Conservation (phyloP, 2,888 invertebrate species). For the Leucozona laternaria region DNA sequence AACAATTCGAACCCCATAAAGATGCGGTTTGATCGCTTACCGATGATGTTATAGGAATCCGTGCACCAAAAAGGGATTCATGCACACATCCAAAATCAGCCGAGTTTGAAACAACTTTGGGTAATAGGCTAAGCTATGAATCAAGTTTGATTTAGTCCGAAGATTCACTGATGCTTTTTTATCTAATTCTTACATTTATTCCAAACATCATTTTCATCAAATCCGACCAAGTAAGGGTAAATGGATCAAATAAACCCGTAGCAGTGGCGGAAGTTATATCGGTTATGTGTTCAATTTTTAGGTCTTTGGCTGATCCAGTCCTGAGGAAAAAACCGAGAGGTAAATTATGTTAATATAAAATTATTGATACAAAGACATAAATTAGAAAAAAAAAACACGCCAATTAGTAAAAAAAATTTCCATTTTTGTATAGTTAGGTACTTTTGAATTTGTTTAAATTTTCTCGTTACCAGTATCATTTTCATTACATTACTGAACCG, state of each 20-base stretch:
- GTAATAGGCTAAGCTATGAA: slow-evolving; percentile 88
- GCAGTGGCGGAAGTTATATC: slow-evolving; percentile 96
- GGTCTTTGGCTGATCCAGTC: slow-evolving; percentile 78
- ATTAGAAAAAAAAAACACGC: no score
- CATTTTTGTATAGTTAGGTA: no score
- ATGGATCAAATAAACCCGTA: slow-evolving; percentile 97
- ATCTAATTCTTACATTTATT: slow-evolving; percentile 84
- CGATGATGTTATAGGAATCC: slow-evolving; percentile 88
- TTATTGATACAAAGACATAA: no score
- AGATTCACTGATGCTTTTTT: not conserved
- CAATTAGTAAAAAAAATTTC: no score
- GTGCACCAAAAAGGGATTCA: slow-evolving; percentile 88
- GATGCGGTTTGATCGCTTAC: slow-evolving; percentile 91
- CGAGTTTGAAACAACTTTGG: slow-evolving; percentile 91
- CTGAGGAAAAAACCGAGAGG: slow-evolving; percentile 60
- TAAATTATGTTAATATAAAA: not conserved
- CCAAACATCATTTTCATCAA: slow-evolving; percentile 88
- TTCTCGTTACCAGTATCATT: no score
- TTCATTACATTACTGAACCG: no score
- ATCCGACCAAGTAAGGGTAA: slow-evolving; percentile 92
- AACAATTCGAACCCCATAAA: slow-evolving; percentile 94
- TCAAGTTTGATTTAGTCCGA: not conserved
- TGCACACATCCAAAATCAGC: slow-evolving; percentile 89
- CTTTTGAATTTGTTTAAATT: no score
- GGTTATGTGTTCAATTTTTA: slow-evolving; percentile 87